Evolutionary conservation across 2,888 invertebrate genomes (phyloP).

Genomic region (Hedya salicella): DNA sequence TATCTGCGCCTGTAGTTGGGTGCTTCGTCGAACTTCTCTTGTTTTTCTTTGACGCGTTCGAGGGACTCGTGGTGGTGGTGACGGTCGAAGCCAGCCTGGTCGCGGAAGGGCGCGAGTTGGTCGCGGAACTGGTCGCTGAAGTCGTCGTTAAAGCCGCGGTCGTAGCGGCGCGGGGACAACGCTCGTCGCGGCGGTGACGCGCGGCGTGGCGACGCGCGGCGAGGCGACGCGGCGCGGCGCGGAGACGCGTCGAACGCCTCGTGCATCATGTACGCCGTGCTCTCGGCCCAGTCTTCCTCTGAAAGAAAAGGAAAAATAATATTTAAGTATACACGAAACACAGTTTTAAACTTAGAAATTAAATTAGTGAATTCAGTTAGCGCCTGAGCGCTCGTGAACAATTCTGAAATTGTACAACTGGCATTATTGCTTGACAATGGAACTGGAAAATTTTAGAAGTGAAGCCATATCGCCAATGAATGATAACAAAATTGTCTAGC

Average conservation of each 20-base stretch:
- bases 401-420: no score
- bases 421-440: no score
- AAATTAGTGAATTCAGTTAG: no score
- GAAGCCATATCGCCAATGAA: no score
- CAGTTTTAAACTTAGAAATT: no score
- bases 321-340: not conserved
- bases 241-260: conserved; percentile 82
- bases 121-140: conserved; percentile 65
- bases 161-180: conserved; percentile 62
- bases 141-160: conserved; percentile 56
- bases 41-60: conserved; percentile 70
- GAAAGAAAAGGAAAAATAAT: conserved; percentile 67
- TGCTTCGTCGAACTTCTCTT: conserved; percentile 71
- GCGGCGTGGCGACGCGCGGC: conserved; percentile 54
- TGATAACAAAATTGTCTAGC: no score
- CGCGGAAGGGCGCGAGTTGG: conserved; percentile 73
- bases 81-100: conserved; percentile 71
- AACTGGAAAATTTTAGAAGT: no score
- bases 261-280: conserved; percentile 87
- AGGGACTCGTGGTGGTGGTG: conserved; percentile 78
- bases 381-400: no score
- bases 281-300: conserved; percentile 92
- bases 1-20: conserved; percentile 79
- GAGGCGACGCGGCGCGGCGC: conserved; percentile 68
- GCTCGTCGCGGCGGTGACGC: conserved; percentile 59